Evolutionary conservation across 2,797 vertebrate genomes (phyloP).

Genomic region (Cynodonichthys magdalenae): DNA sequence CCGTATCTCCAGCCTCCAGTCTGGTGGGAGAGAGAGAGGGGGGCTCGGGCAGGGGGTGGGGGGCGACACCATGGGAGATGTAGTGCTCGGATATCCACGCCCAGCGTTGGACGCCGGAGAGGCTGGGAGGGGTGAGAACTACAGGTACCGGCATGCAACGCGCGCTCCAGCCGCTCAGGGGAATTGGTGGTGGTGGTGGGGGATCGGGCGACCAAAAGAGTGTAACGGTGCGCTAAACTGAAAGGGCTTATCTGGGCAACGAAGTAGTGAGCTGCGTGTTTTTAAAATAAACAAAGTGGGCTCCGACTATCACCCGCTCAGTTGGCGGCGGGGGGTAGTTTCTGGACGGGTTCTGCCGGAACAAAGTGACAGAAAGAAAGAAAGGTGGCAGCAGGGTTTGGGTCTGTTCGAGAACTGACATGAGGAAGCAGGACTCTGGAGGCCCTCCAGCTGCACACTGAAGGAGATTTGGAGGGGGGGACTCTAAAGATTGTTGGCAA

Average conservation of each 20-base stretch:
- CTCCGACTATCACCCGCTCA: slow-evolving; percentile 25
- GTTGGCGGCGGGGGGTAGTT: slow-evolving; percentile 37
- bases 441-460: slow-evolving; percentile 37
- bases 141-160: slow-evolving; percentile 84
- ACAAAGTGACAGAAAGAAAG: slow-evolving; percentile 30
- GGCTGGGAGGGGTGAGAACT: slow-evolving; percentile 82
- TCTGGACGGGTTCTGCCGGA: slow-evolving; percentile 41
- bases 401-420: slow-evolving; percentile 71
- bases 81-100: slow-evolving; percentile 77
- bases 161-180: slow-evolving; percentile 84
- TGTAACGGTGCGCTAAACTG: slow-evolving; percentile 87
- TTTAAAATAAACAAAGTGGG: slow-evolving; percentile 8
- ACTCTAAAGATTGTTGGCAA: slow-evolving; percentile 2
- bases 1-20: slow-evolving; percentile 84
- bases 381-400: slow-evolving; percentile 59
- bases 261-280: slow-evolving; percentile 74
- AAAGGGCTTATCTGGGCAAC: slow-evolving; percentile 77
- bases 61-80: slow-evolving; percentile 74
- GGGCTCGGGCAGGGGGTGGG: slow-evolving; percentile 66
- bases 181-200: slow-evolving; percentile 62
- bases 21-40: slow-evolving; percentile 76
- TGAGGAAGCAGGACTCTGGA: slow-evolving; percentile 57
- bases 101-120: slow-evolving; percentile 67
- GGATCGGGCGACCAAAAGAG: slow-evolving; percentile 75
- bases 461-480: slow-evolving; percentile 27